Conservation (phyloP, 2,888 invertebrate species). For the Lathronympha strigana region DNA sequence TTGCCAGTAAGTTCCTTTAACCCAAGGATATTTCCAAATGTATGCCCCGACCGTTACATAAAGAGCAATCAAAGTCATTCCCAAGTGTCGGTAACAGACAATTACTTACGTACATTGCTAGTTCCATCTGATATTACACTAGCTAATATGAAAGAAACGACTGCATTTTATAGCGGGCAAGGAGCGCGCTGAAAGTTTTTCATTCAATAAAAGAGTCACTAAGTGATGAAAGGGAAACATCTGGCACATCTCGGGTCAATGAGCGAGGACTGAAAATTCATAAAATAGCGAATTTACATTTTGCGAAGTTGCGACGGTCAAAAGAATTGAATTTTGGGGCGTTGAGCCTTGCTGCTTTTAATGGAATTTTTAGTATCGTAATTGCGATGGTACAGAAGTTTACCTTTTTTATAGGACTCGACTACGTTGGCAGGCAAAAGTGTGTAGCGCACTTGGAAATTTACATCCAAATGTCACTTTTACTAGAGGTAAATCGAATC, state of each 20-base stretch:
- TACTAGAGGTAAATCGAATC: too few relatives aligned
- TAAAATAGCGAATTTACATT: conserved; percentile 55
- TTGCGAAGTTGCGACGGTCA: conserved; percentile 49
- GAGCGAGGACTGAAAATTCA: conserved; percentile 54
- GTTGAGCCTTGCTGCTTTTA: not conserved
- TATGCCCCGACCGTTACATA: conserved; percentile 7
- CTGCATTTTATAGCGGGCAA: conserved; percentile 57
- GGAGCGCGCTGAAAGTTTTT: conserved; percentile 58
- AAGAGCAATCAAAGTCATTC: conserved; percentile 22
- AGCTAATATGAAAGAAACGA: conserved; percentile 42
- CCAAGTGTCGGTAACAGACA: conserved; percentile 20
- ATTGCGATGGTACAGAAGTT: not conserved
- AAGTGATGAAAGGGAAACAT: conserved; percentile 60
- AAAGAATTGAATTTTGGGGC: conserved; percentile 1
- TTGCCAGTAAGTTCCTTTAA: not conserved
- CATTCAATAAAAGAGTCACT: conserved; percentile 59
- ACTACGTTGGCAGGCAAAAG: too few relatives aligned
- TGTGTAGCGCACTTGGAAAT: too few relatives aligned
- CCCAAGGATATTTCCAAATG: conserved; percentile 1
- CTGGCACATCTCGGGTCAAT: conserved; percentile 62
- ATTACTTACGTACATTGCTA: conserved; percentile 30
- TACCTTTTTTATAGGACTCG: too few relatives aligned
- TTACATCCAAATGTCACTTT: too few relatives aligned
- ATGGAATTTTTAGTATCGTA: not conserved
- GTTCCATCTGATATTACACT: conserved; percentile 35